Evolutionary conservation across 2,797 vertebrate species (phyloP).

Genomic region (Poeciliopsis presidionis): DNA sequence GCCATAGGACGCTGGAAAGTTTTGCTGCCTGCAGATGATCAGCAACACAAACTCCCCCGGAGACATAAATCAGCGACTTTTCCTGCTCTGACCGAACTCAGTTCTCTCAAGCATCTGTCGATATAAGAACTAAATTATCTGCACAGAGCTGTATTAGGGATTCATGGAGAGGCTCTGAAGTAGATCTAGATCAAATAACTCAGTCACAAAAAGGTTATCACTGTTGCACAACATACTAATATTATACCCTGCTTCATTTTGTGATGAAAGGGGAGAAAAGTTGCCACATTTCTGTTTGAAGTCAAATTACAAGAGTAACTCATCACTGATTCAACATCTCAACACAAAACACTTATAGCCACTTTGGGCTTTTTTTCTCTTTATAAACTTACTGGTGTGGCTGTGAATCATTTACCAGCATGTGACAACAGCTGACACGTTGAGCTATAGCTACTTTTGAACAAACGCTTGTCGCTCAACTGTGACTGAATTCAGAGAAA

Average conservation of each 20-base stretch:
- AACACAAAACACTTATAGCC: not conserved
- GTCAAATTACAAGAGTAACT: not conserved
- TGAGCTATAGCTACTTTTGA: not conserved
- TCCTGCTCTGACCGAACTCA: conserved; percentile 17
- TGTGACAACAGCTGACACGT: not conserved
- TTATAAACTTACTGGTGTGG: not conserved
- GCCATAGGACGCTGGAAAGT: conserved; percentile 26
- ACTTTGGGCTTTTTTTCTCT: not conserved
- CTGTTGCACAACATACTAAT: not conserved
- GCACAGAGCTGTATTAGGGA: conserved; percentile 27
- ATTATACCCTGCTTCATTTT: not conserved
- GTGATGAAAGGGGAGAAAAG: not conserved
- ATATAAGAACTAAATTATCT: conserved; percentile 35
- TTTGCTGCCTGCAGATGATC: conserved; percentile 31
- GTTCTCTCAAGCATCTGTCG: conserved; percentile 43
- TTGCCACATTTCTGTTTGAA: not conserved
- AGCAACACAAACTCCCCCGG: conserved; percentile 13
- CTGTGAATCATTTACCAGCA: not conserved
- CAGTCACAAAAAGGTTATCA: not conserved
- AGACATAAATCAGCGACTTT: conserved; percentile 4
- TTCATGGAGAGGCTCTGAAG: conserved; percentile 9
- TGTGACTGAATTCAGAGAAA: not conserved
- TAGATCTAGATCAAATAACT: not conserved
- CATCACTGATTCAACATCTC: not conserved
- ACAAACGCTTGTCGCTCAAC: not conserved